Evolutionary conservation across 2,888 invertebrate genomes (phyloP).

Genomic region (Papilio elwesi): DNA sequence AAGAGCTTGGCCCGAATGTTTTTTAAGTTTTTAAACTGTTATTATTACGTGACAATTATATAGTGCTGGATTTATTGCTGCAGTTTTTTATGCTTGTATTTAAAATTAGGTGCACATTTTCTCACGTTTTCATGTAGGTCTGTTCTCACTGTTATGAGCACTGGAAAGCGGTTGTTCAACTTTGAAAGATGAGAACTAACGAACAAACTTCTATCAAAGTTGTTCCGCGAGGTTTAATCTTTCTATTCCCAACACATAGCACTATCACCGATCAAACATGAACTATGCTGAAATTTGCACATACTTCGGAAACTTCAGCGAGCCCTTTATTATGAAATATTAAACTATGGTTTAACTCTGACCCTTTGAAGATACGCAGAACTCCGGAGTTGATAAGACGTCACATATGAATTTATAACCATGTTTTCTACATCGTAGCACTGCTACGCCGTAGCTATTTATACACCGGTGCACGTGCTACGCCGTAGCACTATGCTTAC

Average conservation of each 20-base stretch:
- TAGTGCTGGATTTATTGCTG: too few relatives aligned
- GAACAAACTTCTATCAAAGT: background rate
- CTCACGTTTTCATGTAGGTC: too few relatives aligned
- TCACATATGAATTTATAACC: slow-evolving; percentile 5
- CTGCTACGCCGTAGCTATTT: background rate
- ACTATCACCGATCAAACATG: slow-evolving; percentile 9
- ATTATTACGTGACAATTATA: too few relatives aligned
- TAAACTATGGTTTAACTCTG: background rate
- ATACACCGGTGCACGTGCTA: too few relatives aligned
- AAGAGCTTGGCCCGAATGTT: too few relatives aligned
- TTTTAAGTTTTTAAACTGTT: too few relatives aligned
- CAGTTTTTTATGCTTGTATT: too few relatives aligned
- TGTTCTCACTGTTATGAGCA: background rate
- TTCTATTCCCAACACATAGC: background rate
- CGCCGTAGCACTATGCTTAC: too few relatives aligned
- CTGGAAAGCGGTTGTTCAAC: background rate
- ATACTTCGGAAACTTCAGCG: slow-evolving; percentile 5
- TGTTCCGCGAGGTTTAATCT: background rate
- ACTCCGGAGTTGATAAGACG: background rate
- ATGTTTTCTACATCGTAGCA: background rate
- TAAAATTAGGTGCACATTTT: too few relatives aligned
- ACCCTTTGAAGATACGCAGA: slow-evolving; percentile 27
- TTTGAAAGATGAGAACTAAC: background rate
- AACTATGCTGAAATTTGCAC: slow-evolving; percentile 26
- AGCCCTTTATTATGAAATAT: slow-evolving; percentile 20